Evolutionary conservation across 2,797 vertebrate genomes (phyloP), one percentile per base, ranked within the genome.

Genomic region (Eutrigla gurnardus): DNA sequence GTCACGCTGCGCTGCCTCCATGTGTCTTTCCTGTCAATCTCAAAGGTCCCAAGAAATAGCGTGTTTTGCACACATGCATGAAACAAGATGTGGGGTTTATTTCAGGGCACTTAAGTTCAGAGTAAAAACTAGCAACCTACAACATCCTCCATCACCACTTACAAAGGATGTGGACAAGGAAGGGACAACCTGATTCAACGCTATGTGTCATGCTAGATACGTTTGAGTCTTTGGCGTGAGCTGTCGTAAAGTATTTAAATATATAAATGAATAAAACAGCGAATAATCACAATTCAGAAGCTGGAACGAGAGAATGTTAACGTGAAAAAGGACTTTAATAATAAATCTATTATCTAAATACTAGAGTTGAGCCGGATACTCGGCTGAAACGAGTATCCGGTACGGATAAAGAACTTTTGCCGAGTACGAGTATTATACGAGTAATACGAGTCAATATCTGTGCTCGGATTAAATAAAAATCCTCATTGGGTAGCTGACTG

Each of bases 1-100:
- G 35, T 54, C 54, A 4, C 32, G 47, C 68, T 76, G 63, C 1
- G 52, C 55, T 49, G 12, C 69, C 39, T 60, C 60, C 37, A 15
- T 35, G 49, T 45, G 64, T 58, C 61, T 59, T 70, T 79, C 68
- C 71, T 71, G 65, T 80, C 55, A 7, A 11, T 60, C 50, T 43
- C 55, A 15, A 58, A 60, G 62, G 46, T 60, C 68, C 40, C n/a
- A 25, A 18, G 40, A 37, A 8, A 58, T 35, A 17, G 6, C 25
- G 14, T 36, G 18, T 40, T 54, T 45, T 32, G n/a, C 36, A 35
- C 1, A 61, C 0, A 43, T 58, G 40, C 17, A 32, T 69, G 3
- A 66, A 57, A 73, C 32, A 35, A 35, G 43, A 32, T 15, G 42
- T 36, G 36, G 42, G 3, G 36, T n/a, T 64, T 10, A 40, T 52